Evolutionary conservation across 2,113 vertebrate species (phyloP).

Genomic region (Oreochromis niloticus): DNA sequence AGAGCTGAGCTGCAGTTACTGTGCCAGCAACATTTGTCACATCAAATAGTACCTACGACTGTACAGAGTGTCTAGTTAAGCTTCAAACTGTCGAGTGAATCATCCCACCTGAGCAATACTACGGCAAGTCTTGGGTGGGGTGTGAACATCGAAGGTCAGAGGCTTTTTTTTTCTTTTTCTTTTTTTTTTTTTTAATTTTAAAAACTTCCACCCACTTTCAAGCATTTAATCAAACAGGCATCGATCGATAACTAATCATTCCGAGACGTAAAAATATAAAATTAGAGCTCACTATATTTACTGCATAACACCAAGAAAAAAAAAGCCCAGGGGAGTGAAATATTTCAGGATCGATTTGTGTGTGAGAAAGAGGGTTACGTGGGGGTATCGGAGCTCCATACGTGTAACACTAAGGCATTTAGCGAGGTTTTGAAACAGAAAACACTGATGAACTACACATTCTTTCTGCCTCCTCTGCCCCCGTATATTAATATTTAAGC

Average conservation of each 20-base stretch:
- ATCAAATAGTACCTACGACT: slow-evolving; percentile 42
- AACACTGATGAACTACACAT: slow-evolving; percentile 67
- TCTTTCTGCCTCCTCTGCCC: slow-evolving; percentile 54
- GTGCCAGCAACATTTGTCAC: slow-evolving; percentile 48
- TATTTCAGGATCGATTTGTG: slow-evolving; percentile 8
- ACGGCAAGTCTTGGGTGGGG: slow-evolving; percentile 7
- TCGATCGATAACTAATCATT: slow-evolving; percentile 22
- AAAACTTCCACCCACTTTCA: slow-evolving; percentile 24
- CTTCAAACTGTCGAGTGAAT: slow-evolving; percentile 17
- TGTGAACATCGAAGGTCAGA: slow-evolving; percentile 22
- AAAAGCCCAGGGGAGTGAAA: neutral
- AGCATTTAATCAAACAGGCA: slow-evolving; percentile 37
- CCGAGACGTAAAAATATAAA: slow-evolving; percentile 33
- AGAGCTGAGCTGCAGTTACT: slow-evolving; percentile 34
- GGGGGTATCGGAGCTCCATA: slow-evolving; percentile 31
- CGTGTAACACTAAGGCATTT: slow-evolving; percentile 70
- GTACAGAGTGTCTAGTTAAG: slow-evolving; percentile 46
- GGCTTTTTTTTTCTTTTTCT: neutral
- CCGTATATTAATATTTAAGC: slow-evolving; percentile 15
- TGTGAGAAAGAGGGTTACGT: neutral
- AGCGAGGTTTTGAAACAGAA: slow-evolving; percentile 62
- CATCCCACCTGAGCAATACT: slow-evolving; percentile 5
- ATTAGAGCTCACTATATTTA: slow-evolving; percentile 41
- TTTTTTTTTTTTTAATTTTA: neutral
- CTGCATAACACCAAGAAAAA: slow-evolving; percentile 32